A percentile compares a stretch with the other conserved stretches of the same genome.
These are phyloP conservation scores for Parnassius orleans DNA, from an alignment of 2,888 invertebrate genomes.

Conservation along the genomic window DNA sequence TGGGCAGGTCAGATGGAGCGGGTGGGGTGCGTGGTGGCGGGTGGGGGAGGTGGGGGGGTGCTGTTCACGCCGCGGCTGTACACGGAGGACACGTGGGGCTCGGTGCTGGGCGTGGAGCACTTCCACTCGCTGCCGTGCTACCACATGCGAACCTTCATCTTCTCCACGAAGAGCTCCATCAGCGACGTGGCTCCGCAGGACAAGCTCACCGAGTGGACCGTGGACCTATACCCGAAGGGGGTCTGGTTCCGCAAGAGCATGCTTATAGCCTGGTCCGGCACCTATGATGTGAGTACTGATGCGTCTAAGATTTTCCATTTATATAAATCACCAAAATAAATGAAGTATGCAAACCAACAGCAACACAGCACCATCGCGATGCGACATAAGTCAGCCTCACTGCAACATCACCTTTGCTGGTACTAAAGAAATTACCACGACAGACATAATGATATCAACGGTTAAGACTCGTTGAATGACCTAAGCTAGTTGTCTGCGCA, in stretches of 20 bases:
- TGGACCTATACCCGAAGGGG: conserved; percentile 95
- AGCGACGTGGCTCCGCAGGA: conserved; percentile 52
- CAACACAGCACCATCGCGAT: too few species aligned
- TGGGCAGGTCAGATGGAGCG: conserved; percentile 81
- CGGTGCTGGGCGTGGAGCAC: conserved; percentile 90
- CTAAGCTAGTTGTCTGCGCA: too few species aligned
- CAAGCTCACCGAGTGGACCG: conserved; percentile 90
- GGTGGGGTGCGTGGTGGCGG: conserved; percentile 73
- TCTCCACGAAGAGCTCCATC: conserved; percentile 58
- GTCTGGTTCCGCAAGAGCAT: conserved; percentile 92
- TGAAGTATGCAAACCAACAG: too few species aligned
- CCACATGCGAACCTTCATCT: conserved; percentile 81
- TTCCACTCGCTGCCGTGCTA: conserved; percentile 87
- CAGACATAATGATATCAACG: too few species aligned
- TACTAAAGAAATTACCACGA: too few species aligned
- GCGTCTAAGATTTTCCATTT: too few species aligned
- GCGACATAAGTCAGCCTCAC: too few species aligned
- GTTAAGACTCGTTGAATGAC: too few species aligned
- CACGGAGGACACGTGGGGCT: conserved; percentile 94
- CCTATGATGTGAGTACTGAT: conserved; percentile 79
- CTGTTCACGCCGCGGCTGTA: conserved; percentile 93
- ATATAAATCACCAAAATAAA: too few species aligned
- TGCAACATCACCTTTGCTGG: too few species aligned
- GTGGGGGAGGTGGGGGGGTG: conserved; percentile 68
- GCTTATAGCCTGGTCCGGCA: conserved; percentile 89